Evolutionary conservation across 2,797 vertebrate genomes (phyloP).

Genomic region (Toxotes lorentzi): DNA sequence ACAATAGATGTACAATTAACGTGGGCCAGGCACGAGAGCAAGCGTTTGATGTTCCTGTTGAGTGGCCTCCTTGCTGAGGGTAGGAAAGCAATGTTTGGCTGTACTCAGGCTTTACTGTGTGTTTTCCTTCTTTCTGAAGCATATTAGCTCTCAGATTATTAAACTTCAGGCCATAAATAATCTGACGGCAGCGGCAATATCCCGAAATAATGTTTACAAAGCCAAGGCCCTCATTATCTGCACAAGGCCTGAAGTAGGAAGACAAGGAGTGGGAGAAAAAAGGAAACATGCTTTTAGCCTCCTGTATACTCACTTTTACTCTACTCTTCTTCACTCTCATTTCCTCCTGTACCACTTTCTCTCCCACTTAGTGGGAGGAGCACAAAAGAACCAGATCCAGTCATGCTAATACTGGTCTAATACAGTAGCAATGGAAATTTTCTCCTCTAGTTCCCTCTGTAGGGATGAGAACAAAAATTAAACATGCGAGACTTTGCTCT

Average conservation of each 20-base stretch:
- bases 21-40: constrained; percentile 73
- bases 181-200: constrained; percentile 83
- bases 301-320: constrained; percentile 61
- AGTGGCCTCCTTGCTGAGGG: constrained; percentile 79
- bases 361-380: constrained; percentile 38
- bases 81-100: constrained; percentile 67
- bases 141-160: constrained; percentile 82
- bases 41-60: constrained; percentile 86
- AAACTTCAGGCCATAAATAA: constrained; percentile 86
- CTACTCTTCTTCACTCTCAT: constrained; percentile 59
- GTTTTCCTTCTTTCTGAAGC: constrained; percentile 75
- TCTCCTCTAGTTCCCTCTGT: constrained; percentile 4
- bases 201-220: constrained; percentile 89
- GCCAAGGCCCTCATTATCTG: constrained; percentile 83
- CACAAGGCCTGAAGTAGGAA: constrained; percentile 65
- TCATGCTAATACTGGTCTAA: constrained; percentile 38
- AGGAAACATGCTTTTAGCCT: constrained; percentile 68
- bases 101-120: constrained; percentile 62
- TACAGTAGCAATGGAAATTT: constrained; percentile 33
- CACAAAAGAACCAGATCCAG: constrained; percentile 24
- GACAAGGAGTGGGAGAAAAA: constrained; percentile 57
- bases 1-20: constrained; percentile 88
- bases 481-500: constrained; percentile 20
- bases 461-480: constrained; percentile 5
- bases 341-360: constrained; percentile 50